These are phyloP conservation scores for Gymnodraco acuticeps DNA, from an alignment of 2,797 vertebrate species.

Conservation along the genomic window DNA sequence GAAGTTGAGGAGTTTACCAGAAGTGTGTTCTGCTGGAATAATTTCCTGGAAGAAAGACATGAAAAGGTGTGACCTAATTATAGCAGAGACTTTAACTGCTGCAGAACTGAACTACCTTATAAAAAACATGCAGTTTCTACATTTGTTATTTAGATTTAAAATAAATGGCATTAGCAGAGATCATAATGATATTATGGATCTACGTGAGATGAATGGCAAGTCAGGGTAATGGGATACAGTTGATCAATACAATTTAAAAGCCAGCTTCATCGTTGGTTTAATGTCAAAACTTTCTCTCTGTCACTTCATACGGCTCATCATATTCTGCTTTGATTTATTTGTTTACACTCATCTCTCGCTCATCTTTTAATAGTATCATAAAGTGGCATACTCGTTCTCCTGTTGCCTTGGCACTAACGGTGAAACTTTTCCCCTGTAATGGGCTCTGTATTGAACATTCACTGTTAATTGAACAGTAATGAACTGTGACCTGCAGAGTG, in stretches of 20 bases:
- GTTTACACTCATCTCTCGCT: constrained; percentile 54
- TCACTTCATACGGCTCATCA: constrained; percentile 26
- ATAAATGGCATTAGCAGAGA: constrained; percentile 31
- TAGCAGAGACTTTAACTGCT: constrained; percentile 45
- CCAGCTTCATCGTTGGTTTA: constrained; percentile 36
- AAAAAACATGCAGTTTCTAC: constrained; percentile 17
- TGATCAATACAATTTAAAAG: constrained; percentile 61
- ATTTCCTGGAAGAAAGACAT: constrained; percentile 42
- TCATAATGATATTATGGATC: constrained; percentile 50
- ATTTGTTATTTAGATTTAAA: constrained; percentile 37
- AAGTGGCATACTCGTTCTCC: constrained; percentile 64
- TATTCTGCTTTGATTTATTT: constrained; percentile 59
- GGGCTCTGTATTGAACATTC: constrained; percentile 74
- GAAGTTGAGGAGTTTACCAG: constrained; percentile 44
- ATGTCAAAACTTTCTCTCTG: constrained; percentile 31
- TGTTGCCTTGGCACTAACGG: constrained; percentile 61
- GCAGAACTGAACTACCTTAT: constrained; percentile 45
- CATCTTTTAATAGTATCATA: constrained; percentile 68
- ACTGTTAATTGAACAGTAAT: constrained; percentile 81
- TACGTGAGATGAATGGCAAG: constrained; percentile 49
- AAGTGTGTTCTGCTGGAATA: constrained; percentile 51
- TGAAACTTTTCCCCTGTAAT: constrained; percentile 69
- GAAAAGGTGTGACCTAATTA: constrained; percentile 71
- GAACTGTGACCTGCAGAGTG: constrained; percentile 80
- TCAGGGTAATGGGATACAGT: constrained; percentile 38